Evolutionary conservation across 1,140 invertebrate genomes (phyloP).

Genomic region (Dendroctonus valens): DNA sequence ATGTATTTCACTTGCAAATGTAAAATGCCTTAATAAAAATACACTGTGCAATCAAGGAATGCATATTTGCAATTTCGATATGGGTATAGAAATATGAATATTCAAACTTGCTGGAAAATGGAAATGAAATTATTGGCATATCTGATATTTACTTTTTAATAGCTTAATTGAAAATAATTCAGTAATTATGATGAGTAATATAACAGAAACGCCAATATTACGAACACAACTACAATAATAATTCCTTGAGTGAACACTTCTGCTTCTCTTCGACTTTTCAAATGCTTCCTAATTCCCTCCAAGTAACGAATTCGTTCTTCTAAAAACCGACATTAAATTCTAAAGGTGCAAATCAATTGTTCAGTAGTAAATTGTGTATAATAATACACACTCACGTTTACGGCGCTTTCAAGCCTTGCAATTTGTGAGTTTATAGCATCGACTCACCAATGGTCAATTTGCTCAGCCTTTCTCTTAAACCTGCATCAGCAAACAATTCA

Average conservation of each 20-base stretch:
- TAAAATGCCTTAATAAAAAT: conserved; percentile 2
- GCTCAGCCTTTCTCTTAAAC: conserved; percentile 11
- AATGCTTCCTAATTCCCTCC: conserved; percentile 16
- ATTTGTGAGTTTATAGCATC: neutral
- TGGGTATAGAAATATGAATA: too few species aligned
- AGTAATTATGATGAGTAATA: conserved; percentile 12
- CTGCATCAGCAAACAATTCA: conserved; percentile 12
- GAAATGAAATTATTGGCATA: too few species aligned
- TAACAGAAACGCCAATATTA: conserved; percentile 20
- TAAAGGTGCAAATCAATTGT: neutral
- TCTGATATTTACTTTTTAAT: too few species aligned
- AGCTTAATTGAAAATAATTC: too few species aligned
- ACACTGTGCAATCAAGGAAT: neutral
- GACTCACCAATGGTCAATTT: conserved; percentile 14
- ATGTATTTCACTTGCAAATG: neutral
- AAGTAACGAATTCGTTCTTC: conserved; percentile 28
- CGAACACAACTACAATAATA: conserved; percentile 32
- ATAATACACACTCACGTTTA: too few species aligned
- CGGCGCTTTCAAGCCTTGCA: too few species aligned
- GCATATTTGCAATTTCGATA: too few species aligned
- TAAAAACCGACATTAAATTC: conserved; percentile 2
- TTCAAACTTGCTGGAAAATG: too few species aligned
- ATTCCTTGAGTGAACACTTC: conserved; percentile 34
- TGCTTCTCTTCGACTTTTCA: conserved; percentile 24
- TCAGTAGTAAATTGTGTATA: neutral